These are phyloP conservation scores for Dolomedes plantarius DNA, from an alignment of 2,888 invertebrate species.

Conservation along the genomic window DNA sequence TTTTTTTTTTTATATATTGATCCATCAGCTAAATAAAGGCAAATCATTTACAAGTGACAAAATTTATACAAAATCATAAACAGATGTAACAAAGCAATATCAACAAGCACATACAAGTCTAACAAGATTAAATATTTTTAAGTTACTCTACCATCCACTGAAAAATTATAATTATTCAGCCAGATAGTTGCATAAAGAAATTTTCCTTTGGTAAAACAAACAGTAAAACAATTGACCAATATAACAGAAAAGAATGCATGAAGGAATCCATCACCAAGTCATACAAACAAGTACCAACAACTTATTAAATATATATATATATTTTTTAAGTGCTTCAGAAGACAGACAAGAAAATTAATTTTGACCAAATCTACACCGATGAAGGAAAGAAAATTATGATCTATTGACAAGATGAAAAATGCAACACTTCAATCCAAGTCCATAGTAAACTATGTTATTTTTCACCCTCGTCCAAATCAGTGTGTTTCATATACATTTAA, in stretches of 20 bases:
- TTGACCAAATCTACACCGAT: conserved; percentile 52
- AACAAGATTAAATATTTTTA: conserved; percentile 67
- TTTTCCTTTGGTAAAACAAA: conserved; percentile 47
- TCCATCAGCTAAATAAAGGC: conserved; percentile 60
- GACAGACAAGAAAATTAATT: conserved; percentile 24
- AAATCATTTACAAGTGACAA: conserved; percentile 62
- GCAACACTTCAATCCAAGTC: conserved; percentile 55
- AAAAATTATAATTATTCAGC: conserved; percentile 1
- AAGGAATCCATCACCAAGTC: conserved; percentile 17
- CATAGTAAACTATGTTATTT: conserved; percentile 47
- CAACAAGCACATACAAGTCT: conserved; percentile 66
- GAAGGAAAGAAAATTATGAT: conserved; percentile 50
- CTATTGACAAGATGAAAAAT: conserved; percentile 67
- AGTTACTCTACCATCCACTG: conserved; percentile 43
- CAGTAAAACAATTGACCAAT: conserved; percentile 1
- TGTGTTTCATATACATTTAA: conserved; percentile 68
- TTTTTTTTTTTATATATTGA: conserved; percentile 47
- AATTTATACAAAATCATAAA: conserved; percentile 69
- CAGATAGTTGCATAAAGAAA: conserved; percentile 4
- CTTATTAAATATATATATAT: conserved; percentile 25
- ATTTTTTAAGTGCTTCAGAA: conserved; percentile 60
- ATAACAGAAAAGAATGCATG: neutral
- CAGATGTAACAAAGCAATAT: conserved; percentile 61
- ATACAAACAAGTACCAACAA: conserved; percentile 12
- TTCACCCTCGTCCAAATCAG: conserved; percentile 44